Base-by-base conservation (phyloP, 2,888 invertebrate genomes). In the Nowickia ferox region DNA sequence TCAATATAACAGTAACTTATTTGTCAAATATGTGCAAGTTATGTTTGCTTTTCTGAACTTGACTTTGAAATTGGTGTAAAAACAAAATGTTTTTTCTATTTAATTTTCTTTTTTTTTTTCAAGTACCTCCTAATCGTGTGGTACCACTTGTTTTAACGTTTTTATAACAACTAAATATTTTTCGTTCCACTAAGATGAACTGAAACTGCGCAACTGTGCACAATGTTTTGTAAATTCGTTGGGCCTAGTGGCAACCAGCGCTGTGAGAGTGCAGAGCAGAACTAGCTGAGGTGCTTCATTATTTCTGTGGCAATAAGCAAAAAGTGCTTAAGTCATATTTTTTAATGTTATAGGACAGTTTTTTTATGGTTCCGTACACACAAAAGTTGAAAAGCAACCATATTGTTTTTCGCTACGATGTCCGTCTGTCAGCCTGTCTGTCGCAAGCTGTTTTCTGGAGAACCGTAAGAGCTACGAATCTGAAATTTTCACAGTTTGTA, bases 61-160 rank as follows among this genome's bases (percentile, higher is more conserved):
- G 86, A 86, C 82, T 86, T 83, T 83, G 79, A 86, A 76, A 44
- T 77, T 42, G n/a, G 53, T 30, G 30, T 30, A 44, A 30, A 51
- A 69, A 51, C 11, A 48, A 66, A 51, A 19, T 30, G 30, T 30
- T 30, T 30, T n/a, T 30, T 30, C 30, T 30, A 53, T 2, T 10
- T 15, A 10, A 11, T 15, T 74, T 19, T 57, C 53, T 53, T n/a
- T 15, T 44, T 78, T 46, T 46, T 65, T 71, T 59, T 65, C 1
- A 53, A 68, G n/a, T 68, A 77, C 30, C 30, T 30, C 5, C 5
- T 30, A 5, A 46, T 77, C 66, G 76, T 65, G n/a, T 38, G 51
- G 38, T 59, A 81, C 79, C 76, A 83, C 79, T 83, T 83, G 79
- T 83, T 71, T 76, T 61, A 83, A 19, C 75, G 86, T 66, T 76